Conservation (phyloP, 2,797 vertebrate genomes). For the Takifugu ocellatus region DNA sequence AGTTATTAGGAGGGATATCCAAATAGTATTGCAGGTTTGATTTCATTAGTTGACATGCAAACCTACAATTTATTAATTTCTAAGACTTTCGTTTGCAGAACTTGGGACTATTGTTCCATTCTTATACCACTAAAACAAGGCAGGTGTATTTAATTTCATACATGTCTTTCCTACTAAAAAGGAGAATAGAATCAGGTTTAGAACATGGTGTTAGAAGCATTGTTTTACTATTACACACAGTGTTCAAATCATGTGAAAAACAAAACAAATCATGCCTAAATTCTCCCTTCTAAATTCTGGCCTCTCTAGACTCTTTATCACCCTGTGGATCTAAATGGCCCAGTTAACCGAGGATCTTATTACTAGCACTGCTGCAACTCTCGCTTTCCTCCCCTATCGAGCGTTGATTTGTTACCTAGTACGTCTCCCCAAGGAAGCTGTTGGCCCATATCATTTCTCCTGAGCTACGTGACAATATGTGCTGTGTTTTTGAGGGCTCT, state of each 20-base stretch:
- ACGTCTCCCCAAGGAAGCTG: conserved; percentile 33
- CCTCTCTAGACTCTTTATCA: conserved; percentile 44
- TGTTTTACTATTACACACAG: too few species aligned
- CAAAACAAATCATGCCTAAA: conserved; percentile 14
- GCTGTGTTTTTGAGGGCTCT: conserved; percentile 10
- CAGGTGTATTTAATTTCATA: too few species aligned
- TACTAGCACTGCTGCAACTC: conserved; percentile 43
- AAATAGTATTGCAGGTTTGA: too few species aligned
- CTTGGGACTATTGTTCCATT: too few species aligned
- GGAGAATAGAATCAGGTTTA: too few species aligned
- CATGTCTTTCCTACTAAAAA: too few species aligned
- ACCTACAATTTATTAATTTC: too few species aligned
- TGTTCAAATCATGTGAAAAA: not conserved
- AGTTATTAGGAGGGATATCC: too few species aligned
- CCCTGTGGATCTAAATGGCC: conserved; percentile 51
- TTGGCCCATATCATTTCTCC: conserved; percentile 38
- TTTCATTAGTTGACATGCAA: too few species aligned
- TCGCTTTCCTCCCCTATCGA: conserved; percentile 47
- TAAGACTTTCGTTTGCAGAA: too few species aligned
- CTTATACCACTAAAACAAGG: too few species aligned
- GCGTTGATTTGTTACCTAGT: conserved; percentile 51
- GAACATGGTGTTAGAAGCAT: too few species aligned
- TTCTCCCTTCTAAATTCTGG: conserved; percentile 12
- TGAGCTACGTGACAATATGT: conserved; percentile 25
- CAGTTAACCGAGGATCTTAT: conserved; percentile 54